Conservation (phyloP, 2,113 vertebrate species). For the Nothoprocta pentlandii region DNA sequence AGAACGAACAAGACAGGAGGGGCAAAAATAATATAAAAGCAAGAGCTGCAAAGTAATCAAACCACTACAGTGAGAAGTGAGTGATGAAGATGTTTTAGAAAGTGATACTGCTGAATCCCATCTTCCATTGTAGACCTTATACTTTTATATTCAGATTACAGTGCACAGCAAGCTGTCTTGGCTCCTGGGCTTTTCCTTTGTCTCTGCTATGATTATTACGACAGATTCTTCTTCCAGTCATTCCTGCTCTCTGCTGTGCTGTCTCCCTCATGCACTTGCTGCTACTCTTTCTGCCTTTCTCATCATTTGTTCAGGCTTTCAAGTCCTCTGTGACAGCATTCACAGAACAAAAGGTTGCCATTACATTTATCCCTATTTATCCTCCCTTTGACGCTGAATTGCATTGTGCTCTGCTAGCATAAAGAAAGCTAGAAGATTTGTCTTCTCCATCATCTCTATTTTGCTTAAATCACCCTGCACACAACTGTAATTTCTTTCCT, state of each 20-base stretch:
- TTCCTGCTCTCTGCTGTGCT: conserved; percentile 4
- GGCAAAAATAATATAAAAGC: neutral
- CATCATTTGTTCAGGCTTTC: conserved; percentile 56
- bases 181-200: conserved; percentile 51
- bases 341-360: conserved; percentile 53
- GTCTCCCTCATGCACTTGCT: conserved; percentile 5
- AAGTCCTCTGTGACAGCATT: conserved; percentile 17
- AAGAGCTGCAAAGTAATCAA: conserved; percentile 43
- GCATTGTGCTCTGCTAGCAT: conserved; percentile 17
- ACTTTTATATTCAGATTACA: conserved; percentile 49
- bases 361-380: conserved; percentile 57
- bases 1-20: neutral
- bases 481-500: conserved; percentile 30
- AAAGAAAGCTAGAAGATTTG: neutral
- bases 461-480: conserved; percentile 43
- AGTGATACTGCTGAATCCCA: neutral
- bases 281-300: conserved; percentile 45
- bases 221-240: neutral
- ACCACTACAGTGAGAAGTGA: conserved; percentile 38
- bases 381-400: conserved; percentile 39
- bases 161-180: conserved; percentile 29
- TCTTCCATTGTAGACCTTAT: neutral
- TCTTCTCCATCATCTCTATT: conserved; percentile 25
- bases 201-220: conserved; percentile 30
- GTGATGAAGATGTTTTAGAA: neutral